Evolutionary conservation across 2,888 invertebrate species (phyloP), one percentile per base, ranked within the genome.

Genomic region (Poecilobothrus nobilitatus): DNA sequence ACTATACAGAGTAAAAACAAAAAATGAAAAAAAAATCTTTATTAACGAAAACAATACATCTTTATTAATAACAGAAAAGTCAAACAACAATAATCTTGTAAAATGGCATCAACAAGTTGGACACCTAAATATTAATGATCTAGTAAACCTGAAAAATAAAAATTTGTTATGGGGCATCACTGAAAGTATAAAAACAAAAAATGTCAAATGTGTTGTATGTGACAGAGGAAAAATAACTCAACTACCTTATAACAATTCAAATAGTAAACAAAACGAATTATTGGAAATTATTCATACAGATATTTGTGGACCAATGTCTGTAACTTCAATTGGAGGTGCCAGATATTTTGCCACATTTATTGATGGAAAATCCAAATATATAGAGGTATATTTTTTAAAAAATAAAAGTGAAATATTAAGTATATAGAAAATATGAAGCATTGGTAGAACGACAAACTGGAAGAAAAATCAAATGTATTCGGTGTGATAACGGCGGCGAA

Each of bases 401-500:
- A 33, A 69, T 2, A 74, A 74, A 68, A 66, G 65, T 34, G 74
- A 72, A 66, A 72, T 70, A 15, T 67, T 68, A 70, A 66, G 63
- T 22, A 37, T 66, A 73, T 33, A 73, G 72, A 63, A 66, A 72
- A 63, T 76, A 70, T 69, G 69, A 73, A 27, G 65, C 71, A 61
- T 66, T 66, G 66, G 69, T 70, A 9, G 71, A 72, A 15, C n/a
- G n/a, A n/a, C n/a, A n/a, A n/a, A n/a, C n/a, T n/a, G n/a, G n/a
- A n/a, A n/a, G n/a, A n/a, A n/a, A 44, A 34, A 62, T 74, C 0
- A 72, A 72, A 65, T 67, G 69, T 15, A 66, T 76, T 1, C 66
- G 75, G 44, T 71, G 72, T 12, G 75, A 76, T 70, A 72, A 72
- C 69, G 75, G 72, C 44, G 66, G 68, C 53, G 76, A 76, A 70